Evolutionary conservation across 1,140 invertebrate genomes (phyloP), one percentile per base, ranked within the genome.

Genomic region (Pseudomyrmex dendroicus): DNA sequence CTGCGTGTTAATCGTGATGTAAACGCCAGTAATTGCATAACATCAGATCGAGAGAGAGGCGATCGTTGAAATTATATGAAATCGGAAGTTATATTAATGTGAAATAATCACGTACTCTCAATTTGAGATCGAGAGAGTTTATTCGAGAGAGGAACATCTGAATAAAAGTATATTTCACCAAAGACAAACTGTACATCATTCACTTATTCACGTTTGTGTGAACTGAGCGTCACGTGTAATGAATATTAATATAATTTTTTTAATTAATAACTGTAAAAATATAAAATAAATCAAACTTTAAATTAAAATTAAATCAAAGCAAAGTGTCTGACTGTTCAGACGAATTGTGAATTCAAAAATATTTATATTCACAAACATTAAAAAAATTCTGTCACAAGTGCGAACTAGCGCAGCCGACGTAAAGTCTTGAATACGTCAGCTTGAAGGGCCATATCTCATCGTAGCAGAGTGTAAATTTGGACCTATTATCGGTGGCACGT

Each of bases 391-490:
- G 35, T 35, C 35, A 35, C 35, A 35, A 35, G 35, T 35, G 44
- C 17, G 9, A 54, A 80, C 70, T 80, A 50, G 54, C 44, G 54
- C 2, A 50, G 46, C 44, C 22, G 13, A 12, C 56, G 44, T 35
- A 59, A 35, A 80, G 76, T 80, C 76, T 80, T 20, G 54, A 80
- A 80, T 72, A 10, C n/a, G 54, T 56, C 76, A 59, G 54, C 48
- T 72, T 80, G 76, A 80, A 70, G 76, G 66, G 66, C 59, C 76
- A 80, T 80, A 80, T 80, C 76, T 80, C 76, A 80, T 61, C 59
- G 66, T 80, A 80, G 66, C 64, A 35, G 66, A 56, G 25, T 64
- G 59, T 68, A 67, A 68, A 85, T 85, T 85, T 54, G 52, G 61
- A 80, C 10, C 57, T 70, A 85, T 86, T 85, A 85, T 63, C 70